Percentiles rank a stretch among this genome's conserved stretches.
These are phyloP conservation scores for Carposina sasakii DNA, from an alignment of 1,140 invertebrate species.

Conservation along the genomic window DNA sequence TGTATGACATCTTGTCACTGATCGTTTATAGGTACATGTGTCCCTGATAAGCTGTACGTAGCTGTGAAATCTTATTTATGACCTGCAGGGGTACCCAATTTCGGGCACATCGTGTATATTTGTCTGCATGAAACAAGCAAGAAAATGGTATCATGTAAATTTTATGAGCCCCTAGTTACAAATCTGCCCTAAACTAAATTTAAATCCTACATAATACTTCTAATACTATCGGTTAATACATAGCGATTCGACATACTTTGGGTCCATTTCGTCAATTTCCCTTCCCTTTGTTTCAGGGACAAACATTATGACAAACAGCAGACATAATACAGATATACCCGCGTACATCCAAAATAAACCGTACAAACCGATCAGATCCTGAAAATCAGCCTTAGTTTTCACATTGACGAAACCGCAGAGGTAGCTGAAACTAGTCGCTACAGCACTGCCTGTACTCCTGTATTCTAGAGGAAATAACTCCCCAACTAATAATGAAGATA, in stretches of 20 bases:
- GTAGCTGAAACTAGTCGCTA: slow-evolving; percentile 90
- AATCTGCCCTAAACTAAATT: background rate
- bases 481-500: slow-evolving; percentile 89
- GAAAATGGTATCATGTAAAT: too few relatives aligned
- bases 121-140: too few relatives aligned
- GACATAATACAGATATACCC: slow-evolving; percentile 84
- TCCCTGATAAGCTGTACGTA: too few relatives aligned
- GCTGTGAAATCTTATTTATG: too few relatives aligned
- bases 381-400: slow-evolving; percentile 89
- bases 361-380: slow-evolving; percentile 82
- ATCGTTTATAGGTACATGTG: too few relatives aligned
- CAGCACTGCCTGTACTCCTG: slow-evolving; percentile 85
- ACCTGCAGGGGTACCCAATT: too few relatives aligned
- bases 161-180: too few relatives aligned
- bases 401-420: slow-evolving; percentile 91
- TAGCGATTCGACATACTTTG: slow-evolving; percentile 75
- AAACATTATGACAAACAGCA: slow-evolving; percentile 87
- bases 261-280: slow-evolving; percentile 90
- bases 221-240: slow-evolving; percentile 67
- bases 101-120: too few relatives aligned
- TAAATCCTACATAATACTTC: slow-evolving; percentile 4
- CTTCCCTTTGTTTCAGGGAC: slow-evolving; percentile 94
- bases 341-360: slow-evolving; percentile 93
- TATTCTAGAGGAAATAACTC: slow-evolving; percentile 91
- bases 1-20: too few relatives aligned